These are phyloP conservation scores for Syrmaticus mikado DNA, from an alignment of 2,113 vertebrate species.

Conservation along the genomic window DNA sequence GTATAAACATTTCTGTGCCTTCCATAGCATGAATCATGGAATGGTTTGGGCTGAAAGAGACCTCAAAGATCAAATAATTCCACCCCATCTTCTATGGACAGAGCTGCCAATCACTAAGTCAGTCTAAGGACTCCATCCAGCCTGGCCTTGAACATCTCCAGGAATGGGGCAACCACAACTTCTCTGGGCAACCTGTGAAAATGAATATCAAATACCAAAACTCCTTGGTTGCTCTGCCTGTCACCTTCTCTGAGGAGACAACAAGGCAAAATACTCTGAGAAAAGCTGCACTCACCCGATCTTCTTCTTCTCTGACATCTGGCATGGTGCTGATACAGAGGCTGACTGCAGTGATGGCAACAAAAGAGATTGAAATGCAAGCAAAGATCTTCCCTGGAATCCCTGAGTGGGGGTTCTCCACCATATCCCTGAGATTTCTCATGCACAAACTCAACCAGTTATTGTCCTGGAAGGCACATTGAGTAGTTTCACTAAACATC, in stretches of 20 bases:
- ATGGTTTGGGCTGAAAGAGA: not conserved
- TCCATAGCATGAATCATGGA: not conserved
- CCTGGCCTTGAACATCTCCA: not conserved
- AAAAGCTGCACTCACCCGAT: constrained; percentile 85
- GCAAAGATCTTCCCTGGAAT: constrained; percentile 95
- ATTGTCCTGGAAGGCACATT: constrained; percentile 70
- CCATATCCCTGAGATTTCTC: constrained; percentile 89
- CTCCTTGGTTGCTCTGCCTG: not conserved
- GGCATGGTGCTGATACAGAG: constrained; percentile 98
- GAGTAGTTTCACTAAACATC: constrained; percentile 54
- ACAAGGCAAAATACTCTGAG: not conserved
- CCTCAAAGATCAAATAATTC: not conserved
- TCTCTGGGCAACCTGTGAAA: not conserved
- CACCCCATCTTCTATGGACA: not conserved
- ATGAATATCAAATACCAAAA: not conserved
- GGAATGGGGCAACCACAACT: not conserved
- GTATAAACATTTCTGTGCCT: not conserved
- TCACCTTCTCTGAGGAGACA: not conserved
- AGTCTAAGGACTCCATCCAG: not conserved
- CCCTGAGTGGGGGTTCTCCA: constrained; percentile 94
- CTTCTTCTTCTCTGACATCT: constrained; percentile 93
- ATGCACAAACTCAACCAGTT: constrained; percentile 78
- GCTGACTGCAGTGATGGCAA: constrained; percentile 93
- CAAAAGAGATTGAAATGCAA: constrained; percentile 91
- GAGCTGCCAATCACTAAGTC: not conserved